A percentile compares a stretch with the other conserved stretches of the same genome.
phyloP scores from a whole-genome alignment of 2,113 vertebrate genomes.

The Dunckerocampus dactyliophorus region DNA sequence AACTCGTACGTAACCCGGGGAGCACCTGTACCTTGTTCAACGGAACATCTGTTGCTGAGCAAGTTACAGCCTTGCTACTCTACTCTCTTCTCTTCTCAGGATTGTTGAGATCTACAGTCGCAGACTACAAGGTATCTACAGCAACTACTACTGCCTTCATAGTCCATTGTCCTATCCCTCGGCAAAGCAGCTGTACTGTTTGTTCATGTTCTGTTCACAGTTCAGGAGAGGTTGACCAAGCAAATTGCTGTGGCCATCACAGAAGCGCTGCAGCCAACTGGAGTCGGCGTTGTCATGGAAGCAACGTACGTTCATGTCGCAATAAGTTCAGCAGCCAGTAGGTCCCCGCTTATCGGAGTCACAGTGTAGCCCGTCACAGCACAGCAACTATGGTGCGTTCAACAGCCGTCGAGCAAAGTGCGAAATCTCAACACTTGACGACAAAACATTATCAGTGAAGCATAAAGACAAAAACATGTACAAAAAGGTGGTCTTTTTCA shows the following conservation, averaged over 20 bases:
- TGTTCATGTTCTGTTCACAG: conserved; percentile 64
- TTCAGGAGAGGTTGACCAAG: conserved; percentile 96
- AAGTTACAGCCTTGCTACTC: neutral
- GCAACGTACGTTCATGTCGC: conserved; percentile 79
- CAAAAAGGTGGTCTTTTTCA: no score
- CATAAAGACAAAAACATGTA: no score
- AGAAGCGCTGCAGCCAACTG: conserved; percentile 89
- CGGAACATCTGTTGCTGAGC: neutral
- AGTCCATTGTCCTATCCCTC: neutral
- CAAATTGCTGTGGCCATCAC: conserved; percentile 96
- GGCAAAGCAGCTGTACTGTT: neutral
- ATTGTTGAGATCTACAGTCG: conserved; percentile 99
- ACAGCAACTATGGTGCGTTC: no score
- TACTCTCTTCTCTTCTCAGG: conserved; percentile 60
- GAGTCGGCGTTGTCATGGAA: conserved; percentile 93
- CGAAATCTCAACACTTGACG: no score
- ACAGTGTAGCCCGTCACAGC: no score
- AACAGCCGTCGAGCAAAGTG: no score
- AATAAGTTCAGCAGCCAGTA: neutral
- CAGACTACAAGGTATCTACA: conserved; percentile 82
- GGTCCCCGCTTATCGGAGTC: no score
- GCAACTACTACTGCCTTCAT: neutral
- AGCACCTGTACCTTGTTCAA: no score
- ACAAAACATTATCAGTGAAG: no score
- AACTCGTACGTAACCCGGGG: no score